Evolutionary conservation across 2,797 vertebrate species (phyloP), one percentile per base, ranked within the genome.

Genomic region (Jordanella pulchra): DNA sequence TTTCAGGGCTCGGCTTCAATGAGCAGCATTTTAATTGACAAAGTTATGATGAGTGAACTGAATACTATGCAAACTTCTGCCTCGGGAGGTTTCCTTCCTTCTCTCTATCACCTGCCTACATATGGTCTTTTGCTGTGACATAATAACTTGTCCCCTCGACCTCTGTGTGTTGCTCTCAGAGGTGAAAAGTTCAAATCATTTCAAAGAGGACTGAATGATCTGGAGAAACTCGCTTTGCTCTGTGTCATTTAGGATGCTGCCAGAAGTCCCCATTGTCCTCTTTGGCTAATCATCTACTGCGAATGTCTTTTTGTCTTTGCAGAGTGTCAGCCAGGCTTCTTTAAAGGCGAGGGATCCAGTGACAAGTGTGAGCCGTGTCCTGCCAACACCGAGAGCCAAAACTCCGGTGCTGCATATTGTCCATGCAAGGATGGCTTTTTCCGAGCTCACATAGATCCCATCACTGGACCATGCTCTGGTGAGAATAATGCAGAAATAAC

Each of bases 251-350:
- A 2, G 10, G 51, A 71, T 23, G 55, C 71, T 65, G 68, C 81
- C 65, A 76, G 68, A 73, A 78, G 79, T 77, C 72, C 67, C 66
- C 39, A 5, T 69, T 75, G 76, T 77, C 56, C 66, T 72, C 61
- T 67, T 81, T 75, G 70, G 81, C 68, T 86, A 74, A 67, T 83
- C n/a, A 85, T 87, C 10, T 21, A 17, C 25, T 58, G 80, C 48
- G 82, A 88, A 74, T 86, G 27, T 83, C 68, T 30, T 70, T 51
- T 65, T 84, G 7, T 90, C 63, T 90, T 76, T 86, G 14, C 91
- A 99, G 97, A 95, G 42, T 99, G 97, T 81, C 87, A 90, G 0
- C 82, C 95, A 0, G 97, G 96, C 42, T 96, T 93, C 92, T 99
- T 97, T 89, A 98, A 97, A 92, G 88, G 93, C 0, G 74, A 87